These are phyloP conservation scores for Flabesymbios commensalis DNA, from an alignment of 2,888 invertebrate species.

Conservation along the genomic window DNA sequence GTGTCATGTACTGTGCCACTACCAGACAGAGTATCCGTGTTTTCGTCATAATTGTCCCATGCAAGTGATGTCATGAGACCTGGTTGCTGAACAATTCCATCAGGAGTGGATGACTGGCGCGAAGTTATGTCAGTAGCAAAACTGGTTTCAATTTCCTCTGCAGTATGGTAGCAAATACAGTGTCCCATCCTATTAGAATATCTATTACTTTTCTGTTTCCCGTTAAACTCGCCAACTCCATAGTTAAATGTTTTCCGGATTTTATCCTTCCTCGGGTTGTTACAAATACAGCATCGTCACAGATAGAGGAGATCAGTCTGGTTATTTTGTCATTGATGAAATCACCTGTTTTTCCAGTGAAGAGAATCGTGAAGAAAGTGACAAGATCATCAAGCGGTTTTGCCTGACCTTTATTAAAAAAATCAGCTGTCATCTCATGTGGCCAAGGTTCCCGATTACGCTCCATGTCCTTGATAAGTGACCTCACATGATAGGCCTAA, in stretches of 20 bases:
- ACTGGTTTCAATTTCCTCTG: conserved; percentile 26
- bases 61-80: conserved; percentile 22
- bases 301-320: neutral
- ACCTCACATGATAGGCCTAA: neutral
- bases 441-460: neutral
- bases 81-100: conserved; percentile 14
- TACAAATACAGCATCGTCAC: conserved; percentile 8
- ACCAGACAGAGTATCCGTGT: conserved; percentile 27
- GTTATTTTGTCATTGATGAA: too few relatives aligned
- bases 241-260: conserved; percentile 21
- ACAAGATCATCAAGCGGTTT: neutral
- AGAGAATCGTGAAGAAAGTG: too few relatives aligned
- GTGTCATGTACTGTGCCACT: conserved; percentile 27
- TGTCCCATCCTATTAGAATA: conserved; percentile 25
- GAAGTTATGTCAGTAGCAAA: conserved; percentile 13
- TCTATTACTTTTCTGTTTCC: conserved; percentile 21
- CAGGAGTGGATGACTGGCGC: conserved; percentile 11
- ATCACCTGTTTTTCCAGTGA: too few relatives aligned
- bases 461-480: neutral
- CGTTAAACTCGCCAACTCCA: conserved; percentile 24
- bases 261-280: conserved; percentile 12
- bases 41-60: conserved; percentile 32
- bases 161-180: conserved; percentile 18
- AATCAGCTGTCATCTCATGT: neutral
- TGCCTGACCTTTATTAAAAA: neutral